Evolutionary conservation across 2,888 invertebrate genomes (phyloP), one percentile per base, ranked within the genome.

Genomic region (Magallana nippona): DNA sequence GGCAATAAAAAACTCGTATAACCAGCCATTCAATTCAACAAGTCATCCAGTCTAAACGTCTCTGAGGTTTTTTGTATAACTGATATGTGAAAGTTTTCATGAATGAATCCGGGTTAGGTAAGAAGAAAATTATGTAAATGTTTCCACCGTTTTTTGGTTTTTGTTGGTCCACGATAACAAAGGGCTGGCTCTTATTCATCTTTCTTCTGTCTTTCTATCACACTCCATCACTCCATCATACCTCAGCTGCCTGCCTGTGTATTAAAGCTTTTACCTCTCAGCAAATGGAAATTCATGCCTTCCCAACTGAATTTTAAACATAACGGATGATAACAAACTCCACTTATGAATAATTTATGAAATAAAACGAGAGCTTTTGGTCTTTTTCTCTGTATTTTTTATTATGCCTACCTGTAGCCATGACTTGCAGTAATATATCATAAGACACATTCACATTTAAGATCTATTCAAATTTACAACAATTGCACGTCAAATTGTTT

Each of bases 1-100:
- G 32, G 71, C 27, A 22, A 27, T 71, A 71, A 71, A 71, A 71
- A 27, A 71, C 11, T 15, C 71, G 15, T 71, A 19, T 13, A 71
- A 32, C 32, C 71, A 71, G n/a, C n/a, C 17, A 60, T 60, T 60
- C 58, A 60, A n/a, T 60, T 60, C 58, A 60, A n/a, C 17, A n/a
- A 60, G 63, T 63, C 63, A 63, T 22, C 63, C 63, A 63, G 71
- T 71, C 32, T 32, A 71, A 71, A 71, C 32, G 71, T 71, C 71
- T 13, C 2, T 22, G n/a, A 13, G 22, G 19, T 63, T 63, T 71
- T 71, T 22, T 71, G 22, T 60, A 60, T n/a, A n/a, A 71, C 27
- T 15, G 27, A 71, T n/a, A 32, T 22, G 19, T 71, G 71, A 71
- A 71, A 71, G 71, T 27, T 71, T 71, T 71, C 22, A 22, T 71